Base-by-base conservation (phyloP, 1,140 invertebrate genomes). In the Bathynomus jamesi region DNA sequence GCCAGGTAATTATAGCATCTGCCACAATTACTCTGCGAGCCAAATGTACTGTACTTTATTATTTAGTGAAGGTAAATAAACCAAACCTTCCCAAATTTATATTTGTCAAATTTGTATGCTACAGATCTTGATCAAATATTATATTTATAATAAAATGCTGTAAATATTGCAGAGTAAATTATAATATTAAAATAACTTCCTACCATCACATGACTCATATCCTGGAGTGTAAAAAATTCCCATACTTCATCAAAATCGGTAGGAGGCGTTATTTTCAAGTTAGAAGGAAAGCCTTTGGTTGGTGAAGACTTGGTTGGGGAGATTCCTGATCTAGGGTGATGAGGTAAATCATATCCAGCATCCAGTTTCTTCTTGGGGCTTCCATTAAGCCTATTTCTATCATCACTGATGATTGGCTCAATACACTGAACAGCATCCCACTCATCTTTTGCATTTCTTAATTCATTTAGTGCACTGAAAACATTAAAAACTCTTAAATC, bases 191-290 rank as follows among this genome's bases (percentile, higher is more conserved):
- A n/a, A n/a, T n/a, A n/a, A n/a, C n/a, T 53, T 64, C 70, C 67
- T 29, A 78, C 77, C 77, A 76, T 78, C 8, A 76, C 74, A 64
- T 76, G 72, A 63, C 74, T 76, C 73, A 78, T 76, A 68, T 78
- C 77, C 61, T 78, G 74, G 21, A 72, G 69, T 25, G 64, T 72
- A 67, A 78, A 78, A 63, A 72, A 78, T 21, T 73, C 71, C 74
- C 74, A 78, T 5, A 75, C 74, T 60, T 78, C 77, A 28, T 76
- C 71, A 68, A 75, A 78, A 30, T 78, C 77, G 31, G 72, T 73
- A 66, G 72, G 73, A 10, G 76, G 74, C 0, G 74, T 78, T 32
- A 74, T 68, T 25, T 62, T 64, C 17, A 66, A 66, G 17, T 69
- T 61, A 30, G 63, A 61, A 28, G 32, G 31, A 11, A 32, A 66